Evolutionary conservation across 23 tunicate species (phyloP).

Genomic region (Trididemnum nubilum): DNA sequence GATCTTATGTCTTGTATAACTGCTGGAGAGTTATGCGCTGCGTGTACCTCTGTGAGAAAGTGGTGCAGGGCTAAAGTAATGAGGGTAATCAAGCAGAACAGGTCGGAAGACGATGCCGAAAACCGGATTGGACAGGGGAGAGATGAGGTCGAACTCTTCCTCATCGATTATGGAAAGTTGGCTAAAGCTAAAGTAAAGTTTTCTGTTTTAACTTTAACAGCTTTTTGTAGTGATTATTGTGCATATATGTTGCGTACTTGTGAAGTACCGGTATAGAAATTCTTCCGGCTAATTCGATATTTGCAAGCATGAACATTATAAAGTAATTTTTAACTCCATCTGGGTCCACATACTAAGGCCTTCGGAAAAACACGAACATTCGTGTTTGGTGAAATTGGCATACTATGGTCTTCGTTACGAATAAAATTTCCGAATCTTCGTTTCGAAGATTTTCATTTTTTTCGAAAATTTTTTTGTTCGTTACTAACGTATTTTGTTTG

Average conservation of each 20-base stretch:
- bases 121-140: neutral
- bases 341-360: too few relatives aligned
- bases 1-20: slow-evolving; percentile 29
- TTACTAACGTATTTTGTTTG: too few relatives aligned
- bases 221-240: neutral
- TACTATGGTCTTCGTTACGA: too few relatives aligned
- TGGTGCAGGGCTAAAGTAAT: slow-evolving; percentile 67
- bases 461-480: too few relatives aligned
- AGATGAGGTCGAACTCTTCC: slow-evolving; percentile 57
- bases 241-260: neutral
- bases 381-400: too few relatives aligned
- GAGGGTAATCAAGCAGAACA: slow-evolving; percentile 6
- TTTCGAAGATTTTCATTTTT: too few relatives aligned
- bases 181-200: slow-evolving; percentile 42
- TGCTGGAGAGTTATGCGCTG: slow-evolving; percentile 64
- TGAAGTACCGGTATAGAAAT: too few relatives aligned
- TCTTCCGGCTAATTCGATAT: too few relatives aligned
- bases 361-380: too few relatives aligned
- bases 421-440: too few relatives aligned
- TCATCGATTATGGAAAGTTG: slow-evolving; percentile 64
- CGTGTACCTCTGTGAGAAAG: slow-evolving; percentile 16
- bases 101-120: neutral
- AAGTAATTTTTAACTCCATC: too few relatives aligned
- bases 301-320: too few relatives aligned
- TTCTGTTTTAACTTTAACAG: neutral